Conservation (phyloP, 2,797 vertebrate species). For the Xenops minutus region DNA sequence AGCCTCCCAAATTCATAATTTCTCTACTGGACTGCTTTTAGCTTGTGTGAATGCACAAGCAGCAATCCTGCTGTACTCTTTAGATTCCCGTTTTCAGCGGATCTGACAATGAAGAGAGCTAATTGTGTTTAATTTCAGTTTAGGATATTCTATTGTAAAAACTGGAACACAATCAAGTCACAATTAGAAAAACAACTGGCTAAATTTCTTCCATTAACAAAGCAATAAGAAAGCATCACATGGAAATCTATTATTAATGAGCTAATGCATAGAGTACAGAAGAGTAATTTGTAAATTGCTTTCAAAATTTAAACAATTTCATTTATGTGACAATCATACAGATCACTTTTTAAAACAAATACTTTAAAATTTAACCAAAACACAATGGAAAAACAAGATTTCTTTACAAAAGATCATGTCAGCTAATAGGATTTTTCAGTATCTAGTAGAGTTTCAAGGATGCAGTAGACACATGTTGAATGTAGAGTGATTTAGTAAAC, state of each 20-base stretch:
- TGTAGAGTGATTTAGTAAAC: slow-evolving; percentile 2
- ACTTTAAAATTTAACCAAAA: not conserved
- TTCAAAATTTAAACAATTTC: not conserved
- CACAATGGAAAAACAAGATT: not conserved
- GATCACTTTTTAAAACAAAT: not conserved
- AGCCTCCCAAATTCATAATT: not conserved
- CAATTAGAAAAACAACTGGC: not conserved
- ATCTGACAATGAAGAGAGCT: not conserved
- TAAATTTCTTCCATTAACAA: slow-evolving; percentile 27
- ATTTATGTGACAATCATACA: not conserved
- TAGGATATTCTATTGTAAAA: slow-evolving; percentile 9
- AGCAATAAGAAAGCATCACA: not conserved
- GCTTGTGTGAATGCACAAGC: not conserved
- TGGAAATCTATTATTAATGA: slow-evolving; percentile 10
- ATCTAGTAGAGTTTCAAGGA: not conserved
- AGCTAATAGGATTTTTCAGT: not conserved
- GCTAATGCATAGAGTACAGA: not conserved
- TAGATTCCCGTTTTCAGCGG: not conserved
- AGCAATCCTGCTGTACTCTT: not conserved
- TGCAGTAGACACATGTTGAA: not conserved
- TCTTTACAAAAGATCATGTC: not conserved
- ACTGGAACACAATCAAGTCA: not conserved
- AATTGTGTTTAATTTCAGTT: not conserved
- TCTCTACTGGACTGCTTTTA: not conserved
- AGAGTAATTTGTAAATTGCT: not conserved